phyloP scores from a whole-genome alignment of 2,797 vertebrate genomes.

The Rhynchotus rufescens region DNA sequence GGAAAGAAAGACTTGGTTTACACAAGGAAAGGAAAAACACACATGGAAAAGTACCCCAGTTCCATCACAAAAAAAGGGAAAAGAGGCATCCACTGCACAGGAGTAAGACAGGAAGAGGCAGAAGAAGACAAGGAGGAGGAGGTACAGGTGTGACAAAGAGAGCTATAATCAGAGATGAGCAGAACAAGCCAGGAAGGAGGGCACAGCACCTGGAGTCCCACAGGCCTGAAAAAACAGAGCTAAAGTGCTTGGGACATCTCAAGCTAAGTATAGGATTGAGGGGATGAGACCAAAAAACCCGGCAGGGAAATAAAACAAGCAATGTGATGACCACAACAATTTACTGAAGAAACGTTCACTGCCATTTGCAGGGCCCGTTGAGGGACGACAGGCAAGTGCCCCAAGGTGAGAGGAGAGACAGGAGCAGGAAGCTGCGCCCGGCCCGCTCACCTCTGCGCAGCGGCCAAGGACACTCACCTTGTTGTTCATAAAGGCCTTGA shows the following conservation, averaged over 20 bases:
- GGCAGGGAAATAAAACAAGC: too few species aligned
- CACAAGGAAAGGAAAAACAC: background rate
- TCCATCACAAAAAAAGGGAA: background rate
- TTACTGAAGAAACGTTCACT: background rate
- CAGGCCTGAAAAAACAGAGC: background rate
- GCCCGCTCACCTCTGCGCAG: background rate
- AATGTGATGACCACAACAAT: background rate
- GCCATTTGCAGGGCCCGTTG: background rate
- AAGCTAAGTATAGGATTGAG: background rate
- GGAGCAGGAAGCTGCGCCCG: background rate
- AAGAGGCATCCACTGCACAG: background rate
- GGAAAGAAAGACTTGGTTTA: background rate
- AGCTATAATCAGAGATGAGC: background rate
- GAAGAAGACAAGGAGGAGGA: background rate
- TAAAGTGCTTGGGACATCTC: background rate
- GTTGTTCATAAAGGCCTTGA: conserved; percentile 97
- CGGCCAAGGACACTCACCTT: conserved; percentile 80
- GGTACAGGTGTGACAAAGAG: background rate
- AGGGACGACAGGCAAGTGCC: background rate
- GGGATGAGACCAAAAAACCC: too few species aligned
- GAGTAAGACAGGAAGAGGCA: background rate
- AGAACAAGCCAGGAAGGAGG: background rate
- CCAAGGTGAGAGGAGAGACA: background rate
- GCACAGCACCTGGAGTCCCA: background rate
- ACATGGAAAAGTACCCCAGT: background rate